Base-by-base conservation (phyloP, 2,888 invertebrate genomes). In the Sclerodermus sp. region DNA sequence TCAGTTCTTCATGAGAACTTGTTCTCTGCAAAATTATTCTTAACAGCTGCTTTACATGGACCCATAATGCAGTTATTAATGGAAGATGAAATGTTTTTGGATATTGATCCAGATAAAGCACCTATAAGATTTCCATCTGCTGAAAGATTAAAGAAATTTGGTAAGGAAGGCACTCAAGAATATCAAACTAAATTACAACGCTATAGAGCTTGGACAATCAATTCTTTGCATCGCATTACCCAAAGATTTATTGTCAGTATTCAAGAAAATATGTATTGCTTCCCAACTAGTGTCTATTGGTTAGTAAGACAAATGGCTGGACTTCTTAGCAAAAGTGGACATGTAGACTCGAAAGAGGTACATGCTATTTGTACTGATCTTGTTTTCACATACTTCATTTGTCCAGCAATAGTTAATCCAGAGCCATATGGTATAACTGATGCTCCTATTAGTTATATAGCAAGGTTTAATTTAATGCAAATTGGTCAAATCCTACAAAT, bases 401-500 rank as follows among this genome's bases (percentile, higher is more conserved):
- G 97, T 71, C 96, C 96, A 1, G 97, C 96, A 0, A 92, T 99
- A 47, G 90, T 96, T 42, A 94, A 94, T 81, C 98, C 98, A 0
- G 97, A 97, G 76, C 90, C 93, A 1, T 90, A 94, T 78, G 97
- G 96, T 13, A 90, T 98, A 46, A 91, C 91, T 2, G 96, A 96
- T 72, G 89, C 92, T 1, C 93, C 95, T 6, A 91, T 98, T 47
- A 93, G 93, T 37, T 89, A 92, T 69, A 87, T 93, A 50, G 93
- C 95, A 4, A 82, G 96, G 32, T 95, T 93, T 78, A 98, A 91
- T 80, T 82, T 92, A 45, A 88, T 90, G 68, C 91, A 93, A 82
- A 87, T 97, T 50, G 97, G 95, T 0, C 93, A 95, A 80, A 91
- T 96, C 62, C 79, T 98, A 42, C 96, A 97, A 81, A 90, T 91